Percentiles rank a stretch among this genome's conserved stretches.
Conservation (phyloP, 2,888 invertebrate genomes). For the Drepana falcataria region DNA sequence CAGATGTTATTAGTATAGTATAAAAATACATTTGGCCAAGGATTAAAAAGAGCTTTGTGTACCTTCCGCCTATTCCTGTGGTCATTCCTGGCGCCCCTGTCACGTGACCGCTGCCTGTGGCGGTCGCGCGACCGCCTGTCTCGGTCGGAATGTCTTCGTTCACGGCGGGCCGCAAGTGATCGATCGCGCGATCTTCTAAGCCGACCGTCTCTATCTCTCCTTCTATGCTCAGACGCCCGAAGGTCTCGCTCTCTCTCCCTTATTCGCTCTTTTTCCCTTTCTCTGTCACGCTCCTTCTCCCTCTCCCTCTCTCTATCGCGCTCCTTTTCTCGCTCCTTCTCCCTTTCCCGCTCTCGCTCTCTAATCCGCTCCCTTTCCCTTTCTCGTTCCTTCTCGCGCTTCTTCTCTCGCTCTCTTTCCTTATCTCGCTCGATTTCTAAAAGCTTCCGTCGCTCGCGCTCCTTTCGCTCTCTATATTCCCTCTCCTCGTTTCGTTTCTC, state of each 20-base stretch:
- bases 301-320: conserved; percentile 26
- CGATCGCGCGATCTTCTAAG: conserved; percentile 31
- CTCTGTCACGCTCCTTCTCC: conserved; percentile 43
- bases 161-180: conserved; percentile 19
- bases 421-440: conserved; percentile 38
- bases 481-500: conserved; percentile 58
- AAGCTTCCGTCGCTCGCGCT: conserved; percentile 44
- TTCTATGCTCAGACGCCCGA: conserved; percentile 18
- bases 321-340: conserved; percentile 37
- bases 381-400: conserved; percentile 19
- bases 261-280: conserved; percentile 27
- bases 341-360: conserved; percentile 34
- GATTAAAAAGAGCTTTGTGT: conserved; percentile 5
- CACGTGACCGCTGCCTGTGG: conserved; percentile 43
- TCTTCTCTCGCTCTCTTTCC: conserved; percentile 18
- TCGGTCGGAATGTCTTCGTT: conserved; percentile 24
- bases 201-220: conserved; percentile 19
- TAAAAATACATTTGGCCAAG: too few species aligned
- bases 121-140: conserved; percentile 24
- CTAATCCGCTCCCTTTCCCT: conserved; percentile 34
- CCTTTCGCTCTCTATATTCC: conserved; percentile 55
- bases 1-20: too few species aligned
- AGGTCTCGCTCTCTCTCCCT: conserved; percentile 15
- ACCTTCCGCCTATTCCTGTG: conserved; percentile 40
- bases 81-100: conserved; percentile 41